Base-by-base conservation (phyloP, 2,888 invertebrate genomes). In the Zhengitettix transpicula region DNA sequence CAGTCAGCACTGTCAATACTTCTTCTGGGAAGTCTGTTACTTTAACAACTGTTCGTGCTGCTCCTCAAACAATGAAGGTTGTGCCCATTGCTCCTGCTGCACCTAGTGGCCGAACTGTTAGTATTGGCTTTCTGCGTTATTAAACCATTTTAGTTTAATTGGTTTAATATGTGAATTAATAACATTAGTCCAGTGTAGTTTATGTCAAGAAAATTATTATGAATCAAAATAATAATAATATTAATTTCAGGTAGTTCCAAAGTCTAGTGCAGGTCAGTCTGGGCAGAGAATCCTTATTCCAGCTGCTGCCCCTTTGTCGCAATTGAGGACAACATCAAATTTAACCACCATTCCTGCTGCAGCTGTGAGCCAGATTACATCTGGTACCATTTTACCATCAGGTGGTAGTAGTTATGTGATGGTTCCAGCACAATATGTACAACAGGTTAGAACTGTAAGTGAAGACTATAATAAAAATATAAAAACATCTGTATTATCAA, bases 341-440 rank as follows among this genome's bases (percentile, higher is more conserved):
- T 7, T 28, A 28, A 68, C 73, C 3, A 63, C 65, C 11, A 71
- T 75, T 64, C 72, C 74, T 11, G 72, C 74, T 11, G 72, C 75
- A 40, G 72, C 74, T 56, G 65, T 75, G 42, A 73, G 69, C 63
- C 74, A 74, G 63, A 66, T 75, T 42, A 69, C 72, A 5, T 70
- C 74, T 17, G 73, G 72, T 52, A 64, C 67, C 28, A 66, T 71
- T 42, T 64, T 71, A 40, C 69, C 70, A 42, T 65, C 67, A 15
- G 68, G 67, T 16, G 65, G 75, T n/a, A 71, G 76, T 2, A 77
- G 77, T 65, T 77, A 80, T 68, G 78, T 82, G 16, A 76, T 82
- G 66, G 71, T 82, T 11, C 81, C 81, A 40, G 77, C 81, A 9
- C 78, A 78, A 62, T 80, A 78, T 68, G 72, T 81, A 59, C 75